Evolutionary conservation across 2,888 invertebrate genomes (phyloP).

Genomic region (Nemoura dubitans): DNA sequence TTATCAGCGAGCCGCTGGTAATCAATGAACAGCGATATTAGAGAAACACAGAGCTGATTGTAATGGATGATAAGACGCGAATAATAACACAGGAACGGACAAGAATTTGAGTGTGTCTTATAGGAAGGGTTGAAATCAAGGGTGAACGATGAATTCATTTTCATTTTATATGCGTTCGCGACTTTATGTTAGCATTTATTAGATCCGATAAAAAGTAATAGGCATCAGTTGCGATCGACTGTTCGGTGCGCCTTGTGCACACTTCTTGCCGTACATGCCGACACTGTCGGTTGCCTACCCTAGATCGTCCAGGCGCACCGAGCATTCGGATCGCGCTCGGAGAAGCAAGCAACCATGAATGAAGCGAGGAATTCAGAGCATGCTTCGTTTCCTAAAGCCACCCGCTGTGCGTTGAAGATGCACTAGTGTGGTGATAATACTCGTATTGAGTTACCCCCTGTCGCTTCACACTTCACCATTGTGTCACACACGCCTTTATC

Average conservation of each 20-base stretch:
- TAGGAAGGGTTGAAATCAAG: not conserved
- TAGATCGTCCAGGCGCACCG: not conserved
- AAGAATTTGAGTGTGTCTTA: not conserved
- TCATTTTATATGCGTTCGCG: too few species aligned
- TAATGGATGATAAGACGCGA: not conserved
- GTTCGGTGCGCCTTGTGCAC: not conserved
- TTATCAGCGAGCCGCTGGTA: not conserved
- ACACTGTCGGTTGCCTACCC: not conserved
- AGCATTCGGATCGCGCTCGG: not conserved
- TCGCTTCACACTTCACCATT: conserved; percentile 39
- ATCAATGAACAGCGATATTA: conserved; percentile 25
- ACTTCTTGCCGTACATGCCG: not conserved
- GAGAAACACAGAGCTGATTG: conserved; percentile 13
- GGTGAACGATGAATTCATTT: too few species aligned
- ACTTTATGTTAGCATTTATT: too few species aligned
- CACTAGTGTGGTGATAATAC: conserved; percentile 45
- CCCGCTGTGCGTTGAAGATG: conserved; percentile 45
- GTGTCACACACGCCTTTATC: conserved; percentile 43
- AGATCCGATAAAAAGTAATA: too few species aligned
- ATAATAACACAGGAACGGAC: not conserved
- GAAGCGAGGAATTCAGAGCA: not conserved
- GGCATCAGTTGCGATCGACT: not conserved
- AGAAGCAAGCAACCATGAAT: not conserved
- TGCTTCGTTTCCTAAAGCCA: conserved; percentile 1
- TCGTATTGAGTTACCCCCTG: conserved; percentile 30